These are phyloP conservation scores for Mastacembelus armatus DNA, from an alignment of 2,797 vertebrate genomes.

Conservation along the genomic window DNA sequence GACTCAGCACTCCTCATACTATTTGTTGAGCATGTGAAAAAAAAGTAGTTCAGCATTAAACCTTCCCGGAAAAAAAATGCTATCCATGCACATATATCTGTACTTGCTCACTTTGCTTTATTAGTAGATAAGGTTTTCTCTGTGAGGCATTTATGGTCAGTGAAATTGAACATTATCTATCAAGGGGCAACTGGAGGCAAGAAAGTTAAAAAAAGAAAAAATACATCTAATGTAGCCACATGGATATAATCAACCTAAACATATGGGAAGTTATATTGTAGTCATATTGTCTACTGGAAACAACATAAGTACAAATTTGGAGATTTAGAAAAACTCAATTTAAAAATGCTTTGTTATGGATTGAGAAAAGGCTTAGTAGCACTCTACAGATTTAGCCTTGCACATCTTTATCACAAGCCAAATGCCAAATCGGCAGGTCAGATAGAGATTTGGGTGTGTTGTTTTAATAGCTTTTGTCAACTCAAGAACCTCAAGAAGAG, in stretches of 20 bases:
- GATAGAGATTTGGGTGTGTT: neutral
- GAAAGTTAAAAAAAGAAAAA: too few relatives aligned
- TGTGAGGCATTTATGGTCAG: neutral
- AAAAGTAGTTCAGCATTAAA: constrained; percentile 21
- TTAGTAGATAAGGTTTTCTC: neutral
- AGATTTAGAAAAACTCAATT: too few relatives aligned
- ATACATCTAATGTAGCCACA: neutral
- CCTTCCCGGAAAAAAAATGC: constrained; percentile 13
- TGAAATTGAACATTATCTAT: neutral
- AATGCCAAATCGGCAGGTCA: too few relatives aligned
- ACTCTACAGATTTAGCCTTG: too few relatives aligned
- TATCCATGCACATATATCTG: neutral
- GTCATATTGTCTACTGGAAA: too few relatives aligned
- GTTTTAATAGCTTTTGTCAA: neutral
- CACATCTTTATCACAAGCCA: too few relatives aligned
- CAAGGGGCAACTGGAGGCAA: neutral
- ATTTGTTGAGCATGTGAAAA: constrained; percentile 56
- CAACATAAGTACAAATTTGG: too few relatives aligned
- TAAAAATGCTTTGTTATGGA: too few relatives aligned
- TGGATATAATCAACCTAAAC: too few relatives aligned
- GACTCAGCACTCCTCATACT: constrained; percentile 45
- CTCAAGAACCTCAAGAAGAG: neutral
- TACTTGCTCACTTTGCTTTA: neutral
- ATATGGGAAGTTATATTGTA: too few relatives aligned
- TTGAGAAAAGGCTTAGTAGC: too few relatives aligned